phyloP scores from a whole-genome alignment of 2,888 invertebrate genomes.

The Epinotia bilunana region DNA sequence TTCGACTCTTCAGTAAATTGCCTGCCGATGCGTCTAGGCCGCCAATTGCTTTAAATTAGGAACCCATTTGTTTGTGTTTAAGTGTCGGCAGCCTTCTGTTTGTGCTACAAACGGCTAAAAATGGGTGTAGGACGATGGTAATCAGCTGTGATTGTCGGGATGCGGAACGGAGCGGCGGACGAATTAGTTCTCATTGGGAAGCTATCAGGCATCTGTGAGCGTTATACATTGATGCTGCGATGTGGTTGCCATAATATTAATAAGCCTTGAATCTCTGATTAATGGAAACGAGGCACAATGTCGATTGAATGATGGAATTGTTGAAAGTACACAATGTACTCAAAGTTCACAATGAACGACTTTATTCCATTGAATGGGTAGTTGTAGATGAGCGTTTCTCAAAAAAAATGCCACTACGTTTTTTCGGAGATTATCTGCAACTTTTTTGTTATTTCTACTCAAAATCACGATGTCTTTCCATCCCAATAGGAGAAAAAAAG shows the following conservation, averaged over 20 bases:
- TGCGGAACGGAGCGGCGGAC: slow-evolving; percentile 44
- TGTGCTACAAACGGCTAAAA: slow-evolving; percentile 54
- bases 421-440: too few relatives aligned
- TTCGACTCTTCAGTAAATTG: slow-evolving; percentile 40
- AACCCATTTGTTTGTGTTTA: slow-evolving; percentile 72
- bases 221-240: slow-evolving; percentile 3
- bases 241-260: background rate
- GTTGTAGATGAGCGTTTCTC: too few relatives aligned
- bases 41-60: slow-evolving; percentile 76
- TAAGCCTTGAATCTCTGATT: background rate
- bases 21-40: slow-evolving; percentile 59
- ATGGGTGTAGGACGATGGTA: slow-evolving; percentile 39
- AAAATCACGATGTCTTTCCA: too few relatives aligned
- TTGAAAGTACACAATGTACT: too few relatives aligned
- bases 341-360: background rate
- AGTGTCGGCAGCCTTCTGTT: slow-evolving; percentile 63
- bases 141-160: slow-evolving; percentile 50
- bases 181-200: slow-evolving; percentile 44
- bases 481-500: too few relatives aligned
- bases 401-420: too few relatives aligned
- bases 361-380: background rate
- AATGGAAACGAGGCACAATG: background rate
- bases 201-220: slow-evolving; percentile 7
- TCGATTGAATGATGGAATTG: background rate
- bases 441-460: too few relatives aligned